Evolutionary conservation across 2,113 vertebrate genomes (phyloP).

Genomic region (Emydura subglobosa): DNA sequence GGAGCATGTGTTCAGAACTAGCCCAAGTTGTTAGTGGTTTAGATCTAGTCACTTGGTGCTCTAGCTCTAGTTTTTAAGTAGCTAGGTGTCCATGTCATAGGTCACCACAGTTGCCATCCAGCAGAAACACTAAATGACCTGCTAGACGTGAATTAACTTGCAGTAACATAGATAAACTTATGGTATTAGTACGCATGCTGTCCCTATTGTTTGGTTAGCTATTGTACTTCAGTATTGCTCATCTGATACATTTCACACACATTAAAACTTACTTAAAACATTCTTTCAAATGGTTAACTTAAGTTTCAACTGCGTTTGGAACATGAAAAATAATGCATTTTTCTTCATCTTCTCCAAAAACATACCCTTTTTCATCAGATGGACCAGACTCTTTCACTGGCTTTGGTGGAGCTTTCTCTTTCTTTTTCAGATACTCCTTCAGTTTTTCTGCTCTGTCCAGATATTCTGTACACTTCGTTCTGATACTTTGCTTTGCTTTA

Average conservation of each 20-base stretch:
- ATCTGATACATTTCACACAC: background rate
- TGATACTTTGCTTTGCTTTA: constrained; percentile 94
- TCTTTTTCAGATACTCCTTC: constrained; percentile 95
- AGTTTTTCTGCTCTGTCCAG: constrained; percentile 96
- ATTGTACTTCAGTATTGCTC: background rate
- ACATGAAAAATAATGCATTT: constrained; percentile 33
- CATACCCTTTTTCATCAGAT: constrained; percentile 93
- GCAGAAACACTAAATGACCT: background rate
- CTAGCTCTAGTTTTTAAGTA: background rate
- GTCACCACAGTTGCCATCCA: background rate
- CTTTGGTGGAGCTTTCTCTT: constrained; percentile 88
- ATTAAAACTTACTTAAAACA: background rate
- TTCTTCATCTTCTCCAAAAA: constrained; percentile 38
- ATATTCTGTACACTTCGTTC: constrained; percentile 92
- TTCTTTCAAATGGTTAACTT: background rate
- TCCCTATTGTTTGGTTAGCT: background rate
- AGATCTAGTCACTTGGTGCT: background rate
- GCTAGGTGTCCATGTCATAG: background rate
- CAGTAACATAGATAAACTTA: background rate
- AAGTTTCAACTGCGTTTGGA: constrained; percentile 2
- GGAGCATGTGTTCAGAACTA: background rate
- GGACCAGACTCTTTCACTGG: constrained; percentile 91
- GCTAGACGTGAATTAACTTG: background rate
- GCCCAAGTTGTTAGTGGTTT: background rate
- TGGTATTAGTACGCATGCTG: background rate